Conservation (phyloP, 2,797 vertebrate genomes). For the Trematomus bernacchii region DNA sequence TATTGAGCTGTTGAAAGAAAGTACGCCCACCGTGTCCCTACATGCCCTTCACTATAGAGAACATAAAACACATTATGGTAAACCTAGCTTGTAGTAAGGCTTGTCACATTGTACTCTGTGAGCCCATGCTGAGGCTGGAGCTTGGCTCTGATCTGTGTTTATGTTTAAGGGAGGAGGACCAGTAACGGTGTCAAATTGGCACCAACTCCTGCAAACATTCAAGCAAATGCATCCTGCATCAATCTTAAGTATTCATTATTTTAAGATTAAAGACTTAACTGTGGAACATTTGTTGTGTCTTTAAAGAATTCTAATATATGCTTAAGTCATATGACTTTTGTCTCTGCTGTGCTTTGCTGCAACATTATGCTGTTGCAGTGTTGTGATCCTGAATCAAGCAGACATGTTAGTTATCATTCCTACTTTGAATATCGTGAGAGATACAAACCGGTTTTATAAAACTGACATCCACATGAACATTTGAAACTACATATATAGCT, state of each 20-base stretch:
- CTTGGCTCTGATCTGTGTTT: slow-evolving; percentile 7
- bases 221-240: not conserved
- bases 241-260: not conserved
- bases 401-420: not conserved
- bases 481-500: not conserved
- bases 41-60: slow-evolving; percentile 24
- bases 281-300: not conserved
- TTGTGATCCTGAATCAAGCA: not conserved
- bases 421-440: slow-evolving; percentile 8
- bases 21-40: slow-evolving; percentile 30
- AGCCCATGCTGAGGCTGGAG: not conserved
- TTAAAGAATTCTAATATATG: too few species aligned
- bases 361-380: not conserved
- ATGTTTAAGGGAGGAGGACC: slow-evolving; percentile 19
- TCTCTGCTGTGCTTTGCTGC: too few species aligned
- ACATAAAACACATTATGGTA: not conserved
- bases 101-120: slow-evolving; percentile 6
- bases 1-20: slow-evolving; percentile 22
- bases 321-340: too few species aligned
- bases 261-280: not conserved
- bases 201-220: not conserved
- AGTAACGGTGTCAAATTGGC: not conserved
- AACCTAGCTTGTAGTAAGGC: not conserved
- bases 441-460: not conserved
- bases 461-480: not conserved